Conservation (phyloP, 2,888 invertebrate genomes). For the Folsomia manolachei region DNA sequence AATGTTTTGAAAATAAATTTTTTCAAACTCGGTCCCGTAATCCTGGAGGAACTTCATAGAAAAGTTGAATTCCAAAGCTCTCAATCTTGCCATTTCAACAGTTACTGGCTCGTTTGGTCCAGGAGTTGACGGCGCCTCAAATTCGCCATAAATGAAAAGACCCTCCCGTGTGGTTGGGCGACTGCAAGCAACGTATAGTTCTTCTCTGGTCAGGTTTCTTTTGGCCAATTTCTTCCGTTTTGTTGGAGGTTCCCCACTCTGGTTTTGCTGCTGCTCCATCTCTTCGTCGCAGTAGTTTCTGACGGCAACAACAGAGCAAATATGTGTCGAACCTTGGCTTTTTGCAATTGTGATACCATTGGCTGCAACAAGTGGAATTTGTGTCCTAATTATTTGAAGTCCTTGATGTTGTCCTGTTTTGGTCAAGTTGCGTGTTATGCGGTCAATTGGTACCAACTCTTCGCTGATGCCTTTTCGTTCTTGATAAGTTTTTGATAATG, state of each 20-base stretch:
- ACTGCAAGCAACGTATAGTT: constrained; percentile 40
- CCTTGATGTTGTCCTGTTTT: constrained; percentile 1
- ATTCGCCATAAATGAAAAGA: constrained; percentile 27
- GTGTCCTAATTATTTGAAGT: constrained; percentile 24
- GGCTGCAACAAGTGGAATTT: constrained; percentile 45
- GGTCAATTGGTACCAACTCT: constrained; percentile 11
- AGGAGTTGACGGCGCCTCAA: constrained; percentile 12
- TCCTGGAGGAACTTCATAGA: constrained; percentile 27
- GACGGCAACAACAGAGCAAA: background rate
- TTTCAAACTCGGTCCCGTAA: background rate
- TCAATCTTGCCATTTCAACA: constrained; percentile 17
- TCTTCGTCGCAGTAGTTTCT: constrained; percentile 2
- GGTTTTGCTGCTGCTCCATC: background rate
- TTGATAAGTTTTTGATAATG: background rate
- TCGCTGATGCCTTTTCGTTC: background rate
- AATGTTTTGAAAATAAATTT: constrained; percentile 30
- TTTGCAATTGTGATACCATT: constrained; percentile 47
- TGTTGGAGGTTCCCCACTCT: background rate
- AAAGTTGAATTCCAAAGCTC: constrained; percentile 10
- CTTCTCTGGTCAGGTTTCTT: background rate
- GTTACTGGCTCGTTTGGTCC: constrained; percentile 15
- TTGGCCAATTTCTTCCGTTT: background rate
- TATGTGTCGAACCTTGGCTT: constrained; percentile 38
- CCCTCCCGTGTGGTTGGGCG: constrained; percentile 25
- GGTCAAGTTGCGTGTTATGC: background rate